phyloP scores from a whole-genome alignment of 2,113 vertebrate genomes.

The Cheilinus undulatus region DNA sequence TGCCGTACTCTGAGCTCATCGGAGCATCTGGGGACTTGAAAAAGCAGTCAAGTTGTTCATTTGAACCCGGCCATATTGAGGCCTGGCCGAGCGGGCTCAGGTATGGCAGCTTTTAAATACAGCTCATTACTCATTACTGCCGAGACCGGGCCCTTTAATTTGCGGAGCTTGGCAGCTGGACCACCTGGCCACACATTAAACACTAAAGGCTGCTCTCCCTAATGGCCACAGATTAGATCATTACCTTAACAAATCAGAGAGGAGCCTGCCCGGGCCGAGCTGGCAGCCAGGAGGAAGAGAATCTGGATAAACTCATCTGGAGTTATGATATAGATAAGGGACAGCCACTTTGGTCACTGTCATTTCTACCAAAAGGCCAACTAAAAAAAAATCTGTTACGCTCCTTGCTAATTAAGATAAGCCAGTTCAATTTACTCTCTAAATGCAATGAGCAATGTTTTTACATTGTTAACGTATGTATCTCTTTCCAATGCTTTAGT shows the following conservation, averaged over 20 bases:
- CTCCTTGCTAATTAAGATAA: too few relatives aligned
- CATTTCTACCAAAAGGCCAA: too few relatives aligned
- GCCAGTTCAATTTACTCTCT: too few relatives aligned
- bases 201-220: slow-evolving; percentile 78
- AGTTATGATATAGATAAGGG: too few relatives aligned
- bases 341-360: too few relatives aligned
- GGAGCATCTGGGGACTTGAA: slow-evolving; percentile 63
- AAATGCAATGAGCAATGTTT: too few relatives aligned
- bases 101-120: slow-evolving; percentile 76
- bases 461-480: too few relatives aligned
- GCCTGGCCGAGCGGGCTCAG: slow-evolving; percentile 61
- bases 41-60: slow-evolving; percentile 71
- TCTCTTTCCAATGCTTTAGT: too few relatives aligned
- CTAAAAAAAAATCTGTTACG: too few relatives aligned
- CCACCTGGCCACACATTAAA: slow-evolving; percentile 84
- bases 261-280: slow-evolving; percentile 43
- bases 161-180: slow-evolving; percentile 73
- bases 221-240: slow-evolving; percentile 79
- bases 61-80: slow-evolving; percentile 74
- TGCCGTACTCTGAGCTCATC: slow-evolving; percentile 11
- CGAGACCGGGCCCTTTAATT: slow-evolving; percentile 71
- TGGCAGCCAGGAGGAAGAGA: slow-evolving; percentile 45
- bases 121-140: slow-evolving; percentile 80
- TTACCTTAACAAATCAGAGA: slow-evolving; percentile 79
- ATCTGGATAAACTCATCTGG: not conserved